Evolutionary conservation across 2,888 invertebrate species (phyloP).

Genomic region (Acrobasis consociella): DNA sequence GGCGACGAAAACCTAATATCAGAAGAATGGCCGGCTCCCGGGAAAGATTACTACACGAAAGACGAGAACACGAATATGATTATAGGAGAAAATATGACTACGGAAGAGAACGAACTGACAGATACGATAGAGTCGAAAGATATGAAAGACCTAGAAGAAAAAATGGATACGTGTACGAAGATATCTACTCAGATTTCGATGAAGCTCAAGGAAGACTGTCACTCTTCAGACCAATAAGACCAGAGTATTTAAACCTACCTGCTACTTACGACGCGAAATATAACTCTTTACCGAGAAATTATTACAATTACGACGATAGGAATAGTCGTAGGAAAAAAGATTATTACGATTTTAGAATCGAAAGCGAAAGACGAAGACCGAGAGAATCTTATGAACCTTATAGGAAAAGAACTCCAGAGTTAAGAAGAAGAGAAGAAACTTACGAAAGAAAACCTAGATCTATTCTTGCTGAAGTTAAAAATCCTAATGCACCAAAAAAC

Average conservation of each 20-base stretch:
- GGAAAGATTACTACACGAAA: slow-evolving; percentile 69
- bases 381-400: slow-evolving; percentile 60
- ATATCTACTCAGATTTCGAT: slow-evolving; percentile 77
- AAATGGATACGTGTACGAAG: slow-evolving; percentile 77
- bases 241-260: slow-evolving; percentile 74
- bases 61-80: slow-evolving; percentile 60
- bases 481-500: slow-evolving; percentile 50
- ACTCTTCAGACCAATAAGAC: slow-evolving; percentile 74
- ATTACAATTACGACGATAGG: slow-evolving; percentile 64
- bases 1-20: slow-evolving; percentile 53
- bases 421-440: slow-evolving; percentile 32
- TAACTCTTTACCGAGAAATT: slow-evolving; percentile 71
- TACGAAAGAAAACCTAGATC: slow-evolving; percentile 29
- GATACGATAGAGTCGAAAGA: slow-evolving; percentile 31
- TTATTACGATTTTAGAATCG: slow-evolving; percentile 75
- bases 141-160: slow-evolving; percentile 64
- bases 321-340: slow-evolving; percentile 64
- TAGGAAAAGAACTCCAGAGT: slow-evolving; percentile 40
- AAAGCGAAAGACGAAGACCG: slow-evolving; percentile 50
- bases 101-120: no score
- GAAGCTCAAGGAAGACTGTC: slow-evolving; percentile 75
- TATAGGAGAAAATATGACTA: slow-evolving; percentile 53
- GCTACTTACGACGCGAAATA: slow-evolving; percentile 69
- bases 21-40: slow-evolving; percentile 72
- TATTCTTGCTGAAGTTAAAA: slow-evolving; percentile 33